Evolutionary conservation across 2,113 vertebrate genomes (phyloP).

Genomic region (Mustelus asterias): DNA sequence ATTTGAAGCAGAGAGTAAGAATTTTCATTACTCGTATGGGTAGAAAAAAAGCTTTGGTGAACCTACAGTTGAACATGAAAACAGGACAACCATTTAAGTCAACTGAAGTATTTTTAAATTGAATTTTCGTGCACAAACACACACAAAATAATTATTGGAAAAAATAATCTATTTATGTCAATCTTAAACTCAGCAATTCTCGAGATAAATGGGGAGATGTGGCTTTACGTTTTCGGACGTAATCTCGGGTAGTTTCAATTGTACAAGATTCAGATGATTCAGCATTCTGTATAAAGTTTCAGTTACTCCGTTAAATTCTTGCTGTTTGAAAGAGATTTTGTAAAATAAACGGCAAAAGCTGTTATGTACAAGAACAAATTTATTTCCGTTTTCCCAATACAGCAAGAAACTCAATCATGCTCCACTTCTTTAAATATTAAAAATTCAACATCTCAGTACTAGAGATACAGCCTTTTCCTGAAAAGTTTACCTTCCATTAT

Average conservation of each 20-base stretch:
- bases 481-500: constrained; percentile 33
- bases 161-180: background rate
- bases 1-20: background rate
- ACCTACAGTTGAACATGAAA: background rate
- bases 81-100: background rate
- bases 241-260: background rate
- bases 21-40: background rate
- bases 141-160: background rate
- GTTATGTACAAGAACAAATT: constrained; percentile 37
- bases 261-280: background rate
- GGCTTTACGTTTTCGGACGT: background rate
- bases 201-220: background rate
- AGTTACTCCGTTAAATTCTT: background rate
- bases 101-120: background rate
- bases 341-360: background rate
- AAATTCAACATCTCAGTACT: constrained; percentile 40
- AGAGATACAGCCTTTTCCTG: constrained; percentile 37
- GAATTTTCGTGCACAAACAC: background rate
- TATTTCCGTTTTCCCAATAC: constrained; percentile 54
- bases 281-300: background rate
- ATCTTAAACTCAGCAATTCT: background rate
- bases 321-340: background rate
- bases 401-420: constrained; percentile 51
- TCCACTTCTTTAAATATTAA: constrained; percentile 39
- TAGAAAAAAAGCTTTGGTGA: background rate